phyloP scores from a whole-genome alignment of 2,113 vertebrate genomes.

The Tauraco erythrolophus region DNA sequence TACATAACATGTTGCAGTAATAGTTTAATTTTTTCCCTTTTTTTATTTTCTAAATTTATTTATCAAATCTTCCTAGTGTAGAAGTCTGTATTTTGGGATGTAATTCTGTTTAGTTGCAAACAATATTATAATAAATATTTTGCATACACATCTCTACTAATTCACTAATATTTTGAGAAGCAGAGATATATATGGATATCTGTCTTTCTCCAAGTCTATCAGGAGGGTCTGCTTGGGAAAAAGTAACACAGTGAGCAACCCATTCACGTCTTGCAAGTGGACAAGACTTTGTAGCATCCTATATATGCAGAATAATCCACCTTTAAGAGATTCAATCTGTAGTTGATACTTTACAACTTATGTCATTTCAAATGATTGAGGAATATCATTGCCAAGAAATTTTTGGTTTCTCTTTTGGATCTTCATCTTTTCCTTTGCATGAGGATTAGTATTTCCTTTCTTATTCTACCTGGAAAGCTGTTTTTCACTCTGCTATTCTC shows the following conservation, averaged over 20 bases:
- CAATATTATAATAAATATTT: background rate
- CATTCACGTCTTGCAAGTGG: background rate
- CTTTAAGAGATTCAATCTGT: background rate
- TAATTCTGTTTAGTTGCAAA: background rate
- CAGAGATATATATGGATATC: background rate
- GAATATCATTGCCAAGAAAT: background rate
- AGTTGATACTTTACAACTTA: background rate
- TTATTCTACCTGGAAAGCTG: background rate
- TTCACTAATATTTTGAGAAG: background rate
- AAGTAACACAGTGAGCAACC: background rate
- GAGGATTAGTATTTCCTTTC: background rate
- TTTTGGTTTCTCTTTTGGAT: background rate
- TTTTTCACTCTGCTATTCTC: background rate
- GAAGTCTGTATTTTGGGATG: background rate
- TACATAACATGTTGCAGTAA: background rate
- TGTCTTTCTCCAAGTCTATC: background rate
- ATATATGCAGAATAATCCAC: background rate
- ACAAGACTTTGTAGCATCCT: background rate
- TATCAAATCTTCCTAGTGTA: background rate
- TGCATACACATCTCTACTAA: fast-evolving
- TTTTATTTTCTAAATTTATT: background rate
- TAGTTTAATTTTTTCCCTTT: background rate
- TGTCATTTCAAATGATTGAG: background rate
- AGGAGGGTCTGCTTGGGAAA: background rate
- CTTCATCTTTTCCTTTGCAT: background rate